Base-by-base conservation (phyloP, 2,113 vertebrate genomes). In the Indicator maculatus region DNA sequence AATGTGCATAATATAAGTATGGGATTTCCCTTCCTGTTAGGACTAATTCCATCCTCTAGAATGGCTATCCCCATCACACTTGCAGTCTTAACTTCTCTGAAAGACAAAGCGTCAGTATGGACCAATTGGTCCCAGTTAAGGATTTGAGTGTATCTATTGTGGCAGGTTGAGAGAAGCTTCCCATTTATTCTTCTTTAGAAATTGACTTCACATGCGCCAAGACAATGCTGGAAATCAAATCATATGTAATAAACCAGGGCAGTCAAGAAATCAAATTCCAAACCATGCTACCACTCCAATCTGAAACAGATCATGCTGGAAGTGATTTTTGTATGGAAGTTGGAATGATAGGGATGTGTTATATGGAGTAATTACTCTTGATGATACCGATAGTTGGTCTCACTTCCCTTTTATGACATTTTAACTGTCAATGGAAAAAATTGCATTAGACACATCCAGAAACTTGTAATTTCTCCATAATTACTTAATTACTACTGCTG, bases 251-350 rank as follows among this genome's bases (percentile, higher is more conserved):
- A 65, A 69, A 2, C 8, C 17, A 21, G 14, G 27, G 20, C 30
- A 67, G 27, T 31, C 5, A 67, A 74, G 41, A 74, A 23, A 58
- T 6, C 53, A 27, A 26, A 71, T 84, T 77, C 14, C 16, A 41
- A 71, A 33, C 31, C 39, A 4, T 8, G 0, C 14, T 71, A 30
- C 5, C 1, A 1, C 28, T 41, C 2, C 38, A 75, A 26, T 24
- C 21, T 85, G 45, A 74, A 91, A 71, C 45, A 50, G 12, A 8
- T 11, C 7, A 19, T 78, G 21, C 10, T 61, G 8, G 18, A 81
- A 16, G 14, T 67, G 27, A 41, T 60, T 41, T 55, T 11, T 58
- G 3, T 38, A 23, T 3, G 5, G 39, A 23, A 67, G 45, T 19
- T 78, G 18, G 12, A 70, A 55, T 39, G 4, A 63, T 9, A 83